Evolutionary conservation across 2,797 vertebrate species (phyloP), one percentile per base, ranked within the genome.

Genomic region (Anomalospiza imberbis): DNA sequence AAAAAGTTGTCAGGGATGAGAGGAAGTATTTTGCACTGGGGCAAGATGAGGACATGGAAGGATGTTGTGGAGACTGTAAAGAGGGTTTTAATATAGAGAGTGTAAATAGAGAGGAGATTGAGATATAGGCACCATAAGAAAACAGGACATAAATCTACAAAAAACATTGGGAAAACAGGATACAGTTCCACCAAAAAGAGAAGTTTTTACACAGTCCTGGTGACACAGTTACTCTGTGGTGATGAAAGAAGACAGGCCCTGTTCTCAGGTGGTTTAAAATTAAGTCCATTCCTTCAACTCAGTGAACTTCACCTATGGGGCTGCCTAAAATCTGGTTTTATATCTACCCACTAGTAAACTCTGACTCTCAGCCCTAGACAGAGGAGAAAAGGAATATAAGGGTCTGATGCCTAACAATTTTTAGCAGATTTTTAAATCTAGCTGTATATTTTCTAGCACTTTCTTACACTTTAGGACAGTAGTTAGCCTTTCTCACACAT

Each of bases 201-300:
- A 2, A 58, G 4, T 48, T 88, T 63, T 14, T 63, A 4, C 38
- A 4, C 22, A 38, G 9, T 45, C 21, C 29, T 67, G 32, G 62
- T 80, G 76, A 15, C 36, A 13, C 15, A 32, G 38, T 26, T 54
- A 38, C 18, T 71, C 62, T 0, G 0, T 4, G 2, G 2, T 34
- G 21, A 15, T 74, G 29, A 10, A 40, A 77, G 25, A 32, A 6
- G 36, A 17, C 5, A 38, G 31, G 22, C 8, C 25, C 4, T 48
- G 3, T 38, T 38, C 14, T 36, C 45, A 31, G 26, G 7, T 31
- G 29, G 9, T 51, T 80, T 60, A 40, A 83, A 80, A 5, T 28
- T 6, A 73, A 19, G 8, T 62, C 32, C 5, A 4, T 44, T 63
- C 51, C 51, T 79, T 85, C 67, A 57, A 20, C 19, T 67, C 11